Base-by-base conservation (phyloP, 2,888 invertebrate genomes). In the Xiphydria camelus region DNA sequence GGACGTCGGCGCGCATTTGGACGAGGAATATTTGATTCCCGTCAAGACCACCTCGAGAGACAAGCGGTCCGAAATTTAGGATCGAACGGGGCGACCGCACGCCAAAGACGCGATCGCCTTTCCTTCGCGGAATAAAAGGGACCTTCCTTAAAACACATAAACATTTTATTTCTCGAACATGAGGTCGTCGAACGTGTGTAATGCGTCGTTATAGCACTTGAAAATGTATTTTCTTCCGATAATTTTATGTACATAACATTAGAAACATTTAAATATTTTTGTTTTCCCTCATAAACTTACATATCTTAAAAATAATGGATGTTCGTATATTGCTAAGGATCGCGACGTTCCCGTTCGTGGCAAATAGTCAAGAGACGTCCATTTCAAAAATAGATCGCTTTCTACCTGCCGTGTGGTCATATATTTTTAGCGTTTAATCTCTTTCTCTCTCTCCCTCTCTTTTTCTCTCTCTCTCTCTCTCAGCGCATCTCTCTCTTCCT, bases 231-330 rank as follows among this genome's bases (percentile, higher is more conserved):
- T n/a, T 44, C 42, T 51, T 40, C 34, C 41, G 49, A 57, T 56
- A 56, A 45, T 64, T 46, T 54, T 69, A 70, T 68, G 57, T 69
- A 70, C 69, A 68, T 61, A 70, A 69, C 60, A 65, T 66, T 62
- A 65, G 61, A 68, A 69, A 71, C 64, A 68, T 61, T 65, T 57
- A 66, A 61, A 64, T 62, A 67, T 58, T 47, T 49, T 59, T 56
- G 45, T 38, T 53, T 55, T 49, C 38, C 45, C 42, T 53, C 43
- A 34, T 51, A 48, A 45, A 52, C 26, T 57, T 47, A 47, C 58
- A 54, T 54, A 43, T 51, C 49, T 61, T 57, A 57, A 58, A 64
- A 64, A 61, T 64, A 66, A 62, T 55, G 42, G 65, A 62, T 42
- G 49, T 49, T 54, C 42, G 49, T 43, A 51, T 66, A 66, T 67